phyloP scores from a whole-genome alignment of 1,140 invertebrate genomes.

The Matsumurasca onukii region DNA sequence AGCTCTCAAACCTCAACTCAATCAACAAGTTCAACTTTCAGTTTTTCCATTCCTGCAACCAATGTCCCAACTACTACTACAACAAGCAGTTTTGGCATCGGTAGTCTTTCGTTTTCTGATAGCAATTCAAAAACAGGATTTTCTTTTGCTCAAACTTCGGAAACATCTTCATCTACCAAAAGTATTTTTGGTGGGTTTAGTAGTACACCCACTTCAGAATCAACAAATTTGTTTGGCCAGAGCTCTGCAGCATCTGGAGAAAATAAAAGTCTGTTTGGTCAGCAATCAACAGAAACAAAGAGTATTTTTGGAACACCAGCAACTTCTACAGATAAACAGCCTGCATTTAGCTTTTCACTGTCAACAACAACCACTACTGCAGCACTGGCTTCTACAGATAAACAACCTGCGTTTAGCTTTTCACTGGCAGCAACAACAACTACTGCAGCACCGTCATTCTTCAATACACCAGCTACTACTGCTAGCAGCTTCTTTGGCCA shows the following conservation, averaged over 20 bases:
- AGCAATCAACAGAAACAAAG: neutral
- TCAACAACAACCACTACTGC: conserved; percentile 9
- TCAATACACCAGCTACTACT: conserved; percentile 32
- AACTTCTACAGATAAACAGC: neutral
- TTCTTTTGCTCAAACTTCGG: neutral
- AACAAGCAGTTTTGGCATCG: conserved; percentile 4
- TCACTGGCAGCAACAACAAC: conserved; percentile 15
- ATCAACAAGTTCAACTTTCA: neutral
- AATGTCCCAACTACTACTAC: neutral
- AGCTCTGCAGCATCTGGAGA: too few relatives aligned
- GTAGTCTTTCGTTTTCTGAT: neutral
- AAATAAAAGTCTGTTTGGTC: too few relatives aligned
- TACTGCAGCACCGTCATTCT: neutral
- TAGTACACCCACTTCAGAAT: too few relatives aligned
- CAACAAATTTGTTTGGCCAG: too few relatives aligned
- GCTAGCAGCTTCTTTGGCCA: conserved; percentile 32
- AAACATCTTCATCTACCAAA: conserved; percentile 9
- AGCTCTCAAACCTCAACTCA: too few relatives aligned
- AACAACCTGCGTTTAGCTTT: conserved; percentile 17
- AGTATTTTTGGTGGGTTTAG: conserved; percentile 21
- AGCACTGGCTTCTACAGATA: too few relatives aligned
- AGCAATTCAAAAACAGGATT: neutral
- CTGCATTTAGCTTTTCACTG: conserved; percentile 21
- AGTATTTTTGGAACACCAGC: conserved; percentile 25
- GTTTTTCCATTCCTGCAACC: neutral